Evolutionary conservation across 2,888 invertebrate species (phyloP), one percentile per base, ranked within the genome.

Genomic region (Megaustenia siamemsis): DNA sequence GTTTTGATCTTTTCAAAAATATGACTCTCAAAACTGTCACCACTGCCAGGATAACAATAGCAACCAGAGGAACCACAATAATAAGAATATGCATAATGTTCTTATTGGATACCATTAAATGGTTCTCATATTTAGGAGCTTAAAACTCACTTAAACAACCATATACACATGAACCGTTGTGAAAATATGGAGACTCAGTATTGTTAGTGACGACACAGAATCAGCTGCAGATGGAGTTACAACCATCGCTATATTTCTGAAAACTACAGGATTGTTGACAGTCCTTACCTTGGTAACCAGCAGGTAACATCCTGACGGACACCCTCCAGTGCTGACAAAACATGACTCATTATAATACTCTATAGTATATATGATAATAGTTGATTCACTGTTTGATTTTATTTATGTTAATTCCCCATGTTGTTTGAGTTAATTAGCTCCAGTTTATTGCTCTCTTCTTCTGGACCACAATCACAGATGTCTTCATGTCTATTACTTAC

Each of bases 291-390:
- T n/a, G n/a, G n/a, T n/a, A n/a, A n/a, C n/a, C n/a, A n/a, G n/a
- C n/a, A n/a, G n/a, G n/a, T n/a, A n/a, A n/a, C n/a, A n/a, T n/a
- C n/a, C n/a, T n/a, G n/a, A n/a, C n/a, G 71, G 71, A n/a, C 71
- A 71, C n/a, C 71, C 71, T 12, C 71, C 71, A 8, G 71, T 71
- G n/a, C 71, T 71, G 3, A 71, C 71, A 71, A 71, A 71, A 28
- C 73, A 49, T 49, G 49, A n/a, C n/a, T n/a, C n/a, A n/a, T n/a
- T n/a, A n/a, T n/a, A n/a, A n/a, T n/a, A n/a, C n/a, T n/a, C n/a
- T n/a, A n/a, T n/a, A n/a, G n/a, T n/a, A n/a, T n/a, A n/a, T n/a
- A n/a, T n/a, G n/a, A n/a, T n/a, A n/a, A n/a, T n/a, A n/a, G n/a
- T n/a, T n/a, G n/a, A n/a, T n/a, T 49, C 18, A n/a, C n/a, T n/a